Base-by-base conservation (phyloP, 2,113 vertebrate species). In the Cyprinus carpio region DNA sequence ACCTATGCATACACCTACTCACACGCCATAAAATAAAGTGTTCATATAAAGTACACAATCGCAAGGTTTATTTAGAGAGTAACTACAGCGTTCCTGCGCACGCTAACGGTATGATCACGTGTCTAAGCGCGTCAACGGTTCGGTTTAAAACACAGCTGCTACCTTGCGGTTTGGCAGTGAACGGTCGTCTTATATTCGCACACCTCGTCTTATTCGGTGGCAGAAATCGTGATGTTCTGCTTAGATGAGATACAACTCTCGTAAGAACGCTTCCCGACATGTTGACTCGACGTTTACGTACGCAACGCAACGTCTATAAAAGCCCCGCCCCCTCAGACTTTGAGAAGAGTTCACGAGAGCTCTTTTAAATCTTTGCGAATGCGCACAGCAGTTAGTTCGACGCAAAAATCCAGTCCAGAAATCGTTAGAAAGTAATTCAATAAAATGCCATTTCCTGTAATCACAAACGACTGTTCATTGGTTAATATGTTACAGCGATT, bases 161-260 rank as follows among this genome's bases (percentile, higher is more conserved):
- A 81, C 79, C 79, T 81, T 81, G 25, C 62, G 8, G 62, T 5
- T 81, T 31, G 60, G 43, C 8, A 29, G 62, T 31, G 16, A 67
- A 34, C 4, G 79, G 18, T 81, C 79, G 16, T 69, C 79, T 81
- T 81, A 81, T 67, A 4, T 67, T 81, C 79, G 69, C 62, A 69
- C 25, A 31, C 9, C 23, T 67, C 40, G 37, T 34, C 62, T 67
- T 67, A 31, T 31, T 67, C 25, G 43, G 5, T 8, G 51, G 60
- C 34, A 81, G 62, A 81, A 69, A 51, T 0, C 29, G 62, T 23
- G 62, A 31, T 12, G n/a, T 81, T 81, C n/a, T 81, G 43, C 16
- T 69, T 49, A 51, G 27, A 23, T 29, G 9, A 51, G 79, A 49
- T 34, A 51, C 2, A 81, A 81, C 62, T 81, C 79, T 67, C 6